Percentiles rank a stretch among this genome's conserved stretches.
These are phyloP conservation scores for Papilio polyxenes DNA, from an alignment of 1,140 invertebrate genomes.

Conservation along the genomic window DNA sequence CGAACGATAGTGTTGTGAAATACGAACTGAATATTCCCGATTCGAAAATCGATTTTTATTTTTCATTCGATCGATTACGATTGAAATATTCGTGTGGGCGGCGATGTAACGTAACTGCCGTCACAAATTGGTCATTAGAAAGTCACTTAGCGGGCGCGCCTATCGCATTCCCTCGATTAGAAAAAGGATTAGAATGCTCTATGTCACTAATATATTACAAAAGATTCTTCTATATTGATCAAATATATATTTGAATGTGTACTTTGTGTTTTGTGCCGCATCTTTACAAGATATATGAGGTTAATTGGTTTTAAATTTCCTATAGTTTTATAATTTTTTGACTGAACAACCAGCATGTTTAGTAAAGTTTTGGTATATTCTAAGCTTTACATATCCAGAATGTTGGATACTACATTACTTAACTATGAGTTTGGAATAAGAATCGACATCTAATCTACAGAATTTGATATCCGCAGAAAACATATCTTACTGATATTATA, in stretches of 20 bases:
- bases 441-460: neutral
- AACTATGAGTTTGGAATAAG: neutral
- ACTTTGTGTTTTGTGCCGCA: slow-evolving; percentile 5
- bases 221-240: slow-evolving; percentile 14
- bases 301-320: neutral
- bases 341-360: neutral
- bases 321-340: neutral
- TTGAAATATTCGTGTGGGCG: slow-evolving; percentile 60
- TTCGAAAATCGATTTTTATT: slow-evolving; percentile 57
- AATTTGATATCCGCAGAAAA: neutral
- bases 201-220: slow-evolving; percentile 25
- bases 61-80: slow-evolving; percentile 53
- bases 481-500: no score
- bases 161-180: slow-evolving; percentile 48
- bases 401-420: neutral
- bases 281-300: neutral
- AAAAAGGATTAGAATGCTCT: slow-evolving; percentile 36
- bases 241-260: neutral
- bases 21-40: slow-evolving; percentile 47
- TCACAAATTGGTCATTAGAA: slow-evolving; percentile 54
- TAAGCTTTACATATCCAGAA: no score
- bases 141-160: slow-evolving; percentile 44
- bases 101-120: slow-evolving; percentile 44
- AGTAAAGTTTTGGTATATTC: no score
- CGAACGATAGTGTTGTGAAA: slow-evolving; percentile 52